These are phyloP conservation scores for Diabrotica undecimpunctata DNA, from an alignment of 1,140 invertebrate species.

Conservation along the genomic window DNA sequence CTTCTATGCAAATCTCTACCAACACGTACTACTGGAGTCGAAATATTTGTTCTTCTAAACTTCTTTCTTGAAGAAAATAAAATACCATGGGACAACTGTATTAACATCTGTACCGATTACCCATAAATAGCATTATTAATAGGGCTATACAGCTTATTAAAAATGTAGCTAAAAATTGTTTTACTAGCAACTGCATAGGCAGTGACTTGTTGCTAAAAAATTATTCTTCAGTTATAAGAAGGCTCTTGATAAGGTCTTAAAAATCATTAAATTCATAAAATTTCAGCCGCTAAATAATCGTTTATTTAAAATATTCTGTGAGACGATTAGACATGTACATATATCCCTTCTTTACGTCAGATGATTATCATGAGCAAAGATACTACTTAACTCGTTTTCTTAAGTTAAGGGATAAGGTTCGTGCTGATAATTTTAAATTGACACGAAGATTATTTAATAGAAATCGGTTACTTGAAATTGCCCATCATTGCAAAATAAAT, in stretches of 20 bases:
- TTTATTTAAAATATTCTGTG: constrained; percentile 16
- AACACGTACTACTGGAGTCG: constrained; percentile 28
- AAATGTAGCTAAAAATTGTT: constrained; percentile 36
- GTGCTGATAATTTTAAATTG: constrained; percentile 1
- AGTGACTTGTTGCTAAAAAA: constrained; percentile 31
- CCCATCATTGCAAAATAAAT: constrained; percentile 6
- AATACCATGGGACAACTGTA: constrained; percentile 33
- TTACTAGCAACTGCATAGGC: constrained; percentile 41
- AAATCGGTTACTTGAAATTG: constrained; percentile 5
- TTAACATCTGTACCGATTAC: constrained; percentile 44
- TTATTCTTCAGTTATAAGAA: constrained; percentile 28
- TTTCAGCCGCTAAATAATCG: constrained; percentile 6
- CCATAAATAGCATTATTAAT: constrained; percentile 40
- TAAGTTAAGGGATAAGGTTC: background rate
- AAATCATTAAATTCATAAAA: constrained; percentile 9
- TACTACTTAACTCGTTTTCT: background rate
- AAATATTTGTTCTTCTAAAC: constrained; percentile 34
- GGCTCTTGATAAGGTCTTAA: constrained; percentile 7
- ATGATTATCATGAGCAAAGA: background rate
- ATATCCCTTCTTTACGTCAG: background rate
- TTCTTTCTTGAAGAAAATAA: constrained; percentile 32
- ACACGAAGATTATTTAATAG: background rate
- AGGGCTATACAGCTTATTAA: constrained; percentile 36
- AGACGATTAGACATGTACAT: background rate
- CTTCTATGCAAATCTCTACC: constrained; percentile 5